Evolutionary conservation across 2,888 invertebrate species (phyloP), one percentile per base, ranked within the genome.

Genomic region (Ligdia adustata): DNA sequence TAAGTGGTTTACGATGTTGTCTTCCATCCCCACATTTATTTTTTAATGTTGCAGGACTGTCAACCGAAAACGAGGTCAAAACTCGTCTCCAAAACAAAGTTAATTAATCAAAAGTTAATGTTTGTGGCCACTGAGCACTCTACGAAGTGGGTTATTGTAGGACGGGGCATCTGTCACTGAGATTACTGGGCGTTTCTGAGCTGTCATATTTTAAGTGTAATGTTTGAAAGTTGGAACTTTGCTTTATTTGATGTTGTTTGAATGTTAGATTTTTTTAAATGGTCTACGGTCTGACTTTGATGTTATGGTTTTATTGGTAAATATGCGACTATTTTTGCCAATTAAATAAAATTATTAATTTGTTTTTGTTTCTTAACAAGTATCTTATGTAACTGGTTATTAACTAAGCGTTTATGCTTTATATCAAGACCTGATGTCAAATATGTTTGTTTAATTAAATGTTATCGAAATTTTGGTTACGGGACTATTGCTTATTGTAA

Each of bases 71-170:
- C 24, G n/a, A 16, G 31, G 16, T n/a, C 33, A n/a, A 34, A 24
- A 34, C 15, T 34, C 20, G 37, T 44, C 31, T 33, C 12, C n/a
- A 9, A 34, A 46, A 47, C 46, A 47, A 47, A 35, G 34, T 40
- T 29, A 27, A 47, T 47, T 40, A 47, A 47, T 47, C 40, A 47
- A 24, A 16, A 31, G 24, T 13, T n/a, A n/a, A n/a, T 32, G 34
- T 31, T 6, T 33, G 32, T 37, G 31, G 11, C 29, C 29, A 22
- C 16, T 14, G 34, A 28, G 29, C 29, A 40, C 39, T 28, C 27
- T 34, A 29, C 13, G 20, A 40, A 39, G 14, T 40, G 29, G 34
- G 34, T 35, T 39, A 44, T 14, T 4, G 31, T 26, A 37, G 6
- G 28, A 15, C n/a, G 24, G 20, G 14, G 18, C 22, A 12, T 46